Conservation (phyloP, 2,113 vertebrate genomes). For the Euleptes europaea region DNA sequence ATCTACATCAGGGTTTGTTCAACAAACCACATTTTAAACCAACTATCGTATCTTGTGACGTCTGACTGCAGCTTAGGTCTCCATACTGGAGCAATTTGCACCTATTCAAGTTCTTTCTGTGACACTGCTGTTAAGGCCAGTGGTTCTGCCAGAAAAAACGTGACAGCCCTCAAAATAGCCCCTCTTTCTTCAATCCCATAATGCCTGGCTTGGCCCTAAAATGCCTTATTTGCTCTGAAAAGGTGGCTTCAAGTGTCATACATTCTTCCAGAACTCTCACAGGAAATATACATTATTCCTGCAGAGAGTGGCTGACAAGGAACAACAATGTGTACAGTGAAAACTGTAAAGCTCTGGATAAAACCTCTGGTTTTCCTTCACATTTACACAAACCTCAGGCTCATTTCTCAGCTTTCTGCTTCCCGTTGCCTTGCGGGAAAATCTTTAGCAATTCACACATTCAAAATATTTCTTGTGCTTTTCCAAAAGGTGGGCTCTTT, state of each 20-base stretch:
- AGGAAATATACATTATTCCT: neutral
- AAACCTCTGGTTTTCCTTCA: neutral
- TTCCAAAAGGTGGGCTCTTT: neutral
- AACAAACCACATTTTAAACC: too few relatives aligned
- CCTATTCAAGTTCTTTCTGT: neutral
- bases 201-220: neutral
- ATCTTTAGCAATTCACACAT: neutral
- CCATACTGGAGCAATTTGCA: neutral
- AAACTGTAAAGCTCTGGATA: neutral
- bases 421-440: neutral
- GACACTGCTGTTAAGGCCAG: neutral
- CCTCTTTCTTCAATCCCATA: neutral
- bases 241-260: neutral
- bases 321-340: neutral
- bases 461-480: neutral
- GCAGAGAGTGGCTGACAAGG: neutral
- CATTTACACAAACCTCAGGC: neutral
- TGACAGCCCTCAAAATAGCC: neutral
- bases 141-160: neutral
- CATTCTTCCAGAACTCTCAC: neutral
- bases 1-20: too few relatives aligned
- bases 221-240: neutral
- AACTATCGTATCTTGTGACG: too few relatives aligned
- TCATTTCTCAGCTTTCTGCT: neutral
- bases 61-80: too few relatives aligned